phyloP scores from a whole-genome alignment of 2,113 vertebrate species.

The Cromileptes altivelis region DNA sequence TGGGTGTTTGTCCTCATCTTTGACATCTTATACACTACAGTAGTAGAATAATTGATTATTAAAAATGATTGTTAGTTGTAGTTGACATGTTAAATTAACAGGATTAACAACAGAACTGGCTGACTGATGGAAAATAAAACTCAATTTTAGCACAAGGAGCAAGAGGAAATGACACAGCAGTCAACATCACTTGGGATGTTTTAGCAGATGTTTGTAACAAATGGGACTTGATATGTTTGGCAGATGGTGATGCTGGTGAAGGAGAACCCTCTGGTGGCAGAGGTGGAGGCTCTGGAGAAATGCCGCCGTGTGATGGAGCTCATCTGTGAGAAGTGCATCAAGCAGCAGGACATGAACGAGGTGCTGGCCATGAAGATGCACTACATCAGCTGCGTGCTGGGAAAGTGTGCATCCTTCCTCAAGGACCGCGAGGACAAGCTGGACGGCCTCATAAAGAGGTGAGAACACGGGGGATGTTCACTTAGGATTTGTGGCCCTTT shows the following conservation, averaged over 20 bases:
- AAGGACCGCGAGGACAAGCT: conserved; percentile 92
- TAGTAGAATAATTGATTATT: not conserved
- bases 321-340: conserved; percentile 97
- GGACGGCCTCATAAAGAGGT: conserved; percentile 94
- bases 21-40: not conserved
- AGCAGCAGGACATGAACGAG: conserved; percentile 98
- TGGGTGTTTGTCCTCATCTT: not conserved
- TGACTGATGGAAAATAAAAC: not conserved
- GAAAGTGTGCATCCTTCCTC: conserved; percentile 91
- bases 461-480: accelerated
- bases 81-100: not conserved
- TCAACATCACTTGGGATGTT: not conserved
- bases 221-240: not conserved
- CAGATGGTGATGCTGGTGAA: conserved; percentile 94
- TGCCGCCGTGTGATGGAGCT: conserved; percentile 95
- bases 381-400: conserved; percentile 94
- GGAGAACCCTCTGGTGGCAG: conserved; percentile 93
- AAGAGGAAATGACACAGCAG: too few species aligned
- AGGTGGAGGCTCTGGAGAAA: conserved; percentile 90
- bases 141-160: too few species aligned
- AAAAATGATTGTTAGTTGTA: not conserved
- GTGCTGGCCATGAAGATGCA: conserved; percentile 99
- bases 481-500: not conserved
- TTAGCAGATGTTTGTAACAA: not conserved
- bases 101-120: not conserved